phyloP scores from a whole-genome alignment of 2,797 vertebrate genomes.

The Peromyscus attwateri region DNA sequence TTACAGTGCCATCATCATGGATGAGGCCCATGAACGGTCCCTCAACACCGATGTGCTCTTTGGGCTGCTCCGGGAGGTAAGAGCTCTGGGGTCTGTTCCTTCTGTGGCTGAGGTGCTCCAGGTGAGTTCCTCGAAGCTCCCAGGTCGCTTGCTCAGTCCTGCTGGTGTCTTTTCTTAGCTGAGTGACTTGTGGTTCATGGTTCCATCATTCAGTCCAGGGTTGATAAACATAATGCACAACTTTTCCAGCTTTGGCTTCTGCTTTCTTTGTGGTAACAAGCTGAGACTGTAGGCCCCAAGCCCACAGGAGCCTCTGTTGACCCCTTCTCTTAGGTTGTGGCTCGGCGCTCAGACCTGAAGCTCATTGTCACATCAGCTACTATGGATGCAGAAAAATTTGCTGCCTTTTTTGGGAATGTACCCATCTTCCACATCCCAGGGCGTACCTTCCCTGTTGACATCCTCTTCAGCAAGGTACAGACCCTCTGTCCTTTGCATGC shows the following conservation, averaged over 20 bases:
- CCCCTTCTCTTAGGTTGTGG: slow-evolving; percentile 92
- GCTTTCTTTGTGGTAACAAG: background rate
- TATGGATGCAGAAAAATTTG: slow-evolving; percentile 99
- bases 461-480: slow-evolving; percentile 98
- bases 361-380: slow-evolving; percentile 99
- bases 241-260: background rate
- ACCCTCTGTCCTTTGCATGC: background rate
- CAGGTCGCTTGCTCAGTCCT: background rate
- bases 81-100: background rate
- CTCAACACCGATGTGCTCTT: slow-evolving; percentile 98
- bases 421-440: slow-evolving; percentile 99
- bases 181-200: background rate
- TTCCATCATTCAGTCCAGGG: background rate
- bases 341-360: slow-evolving; percentile 97
- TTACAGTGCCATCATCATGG: slow-evolving; percentile 99
- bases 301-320: background rate
- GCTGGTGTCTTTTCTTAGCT: background rate
- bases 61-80: slow-evolving; percentile 96
- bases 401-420: slow-evolving; percentile 98
- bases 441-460: slow-evolving; percentile 98
- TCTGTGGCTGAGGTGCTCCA: background rate
- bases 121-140: background rate
- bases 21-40: slow-evolving; percentile 98
- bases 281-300: background rate
- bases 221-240: background rate